These are phyloP conservation scores for Microtus richardsoni DNA, from an alignment of 2,113 vertebrate species.

Conservation along the genomic window DNA sequence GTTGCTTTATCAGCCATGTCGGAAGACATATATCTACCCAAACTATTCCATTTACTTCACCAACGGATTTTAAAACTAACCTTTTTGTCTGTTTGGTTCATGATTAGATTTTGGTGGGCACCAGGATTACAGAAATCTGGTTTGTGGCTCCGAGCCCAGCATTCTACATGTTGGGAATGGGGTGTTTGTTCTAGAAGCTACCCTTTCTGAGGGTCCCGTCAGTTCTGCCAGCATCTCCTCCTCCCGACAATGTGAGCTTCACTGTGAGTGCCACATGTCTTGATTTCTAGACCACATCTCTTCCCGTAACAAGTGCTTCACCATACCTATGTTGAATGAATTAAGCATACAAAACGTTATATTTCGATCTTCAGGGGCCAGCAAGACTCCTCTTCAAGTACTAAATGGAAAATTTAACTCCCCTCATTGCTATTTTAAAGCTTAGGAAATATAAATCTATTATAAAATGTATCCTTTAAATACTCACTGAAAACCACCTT, in stretches of 20 bases:
- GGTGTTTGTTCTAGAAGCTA: background rate
- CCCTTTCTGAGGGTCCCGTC: background rate
- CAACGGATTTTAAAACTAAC: slow-evolving; percentile 61
- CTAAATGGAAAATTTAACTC: slow-evolving; percentile 23
- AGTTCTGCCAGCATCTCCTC: background rate
- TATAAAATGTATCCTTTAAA: background rate
- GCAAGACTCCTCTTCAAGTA: background rate
- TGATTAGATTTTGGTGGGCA: background rate
- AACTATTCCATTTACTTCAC: slow-evolving; percentile 63
- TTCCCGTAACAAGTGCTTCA: background rate
- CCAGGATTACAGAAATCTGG: background rate
- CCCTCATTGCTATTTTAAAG: background rate
- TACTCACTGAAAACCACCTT: background rate
- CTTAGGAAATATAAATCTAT: background rate
- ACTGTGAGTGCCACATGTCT: background rate
- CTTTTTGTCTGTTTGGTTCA: background rate
- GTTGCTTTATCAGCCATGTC: slow-evolving; percentile 69
- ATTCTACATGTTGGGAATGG: background rate
- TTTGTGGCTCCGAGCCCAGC: background rate
- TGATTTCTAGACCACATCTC: background rate
- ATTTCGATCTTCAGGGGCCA: background rate
- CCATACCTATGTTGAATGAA: background rate
- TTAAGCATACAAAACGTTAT: background rate
- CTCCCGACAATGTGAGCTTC: background rate
- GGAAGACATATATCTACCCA: slow-evolving; percentile 38